These are phyloP conservation scores for Chymomyza caudatula DNA, from an alignment of 2,888 invertebrate species.

Conservation along the genomic window DNA sequence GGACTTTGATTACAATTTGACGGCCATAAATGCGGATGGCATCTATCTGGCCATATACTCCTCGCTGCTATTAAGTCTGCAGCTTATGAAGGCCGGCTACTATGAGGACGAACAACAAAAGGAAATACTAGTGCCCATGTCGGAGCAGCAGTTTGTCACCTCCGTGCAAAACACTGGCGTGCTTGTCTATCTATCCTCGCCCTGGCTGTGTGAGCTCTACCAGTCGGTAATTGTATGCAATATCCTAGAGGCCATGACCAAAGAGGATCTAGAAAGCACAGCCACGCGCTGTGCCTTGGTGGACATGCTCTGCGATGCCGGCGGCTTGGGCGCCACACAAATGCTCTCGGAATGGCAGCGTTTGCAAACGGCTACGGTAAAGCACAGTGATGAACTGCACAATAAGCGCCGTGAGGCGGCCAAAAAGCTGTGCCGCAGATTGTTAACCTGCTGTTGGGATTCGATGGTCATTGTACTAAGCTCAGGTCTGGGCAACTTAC, in stretches of 20 bases:
- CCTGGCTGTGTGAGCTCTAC: slow-evolving; percentile 95
- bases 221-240: slow-evolving; percentile 87
- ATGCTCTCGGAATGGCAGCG: slow-evolving; percentile 92
- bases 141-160: slow-evolving; percentile 93
- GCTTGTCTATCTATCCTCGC: slow-evolving; percentile 93
- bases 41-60: slow-evolving; percentile 94
- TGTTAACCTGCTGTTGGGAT: slow-evolving; percentile 94
- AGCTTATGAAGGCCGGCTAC: slow-evolving; percentile 87
- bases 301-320: slow-evolving; percentile 84
- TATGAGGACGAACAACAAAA: slow-evolving; percentile 82
- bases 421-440: slow-evolving; percentile 85
- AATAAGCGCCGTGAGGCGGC: slow-evolving; percentile 88
- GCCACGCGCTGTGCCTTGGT: slow-evolving; percentile 76
- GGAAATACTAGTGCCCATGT: slow-evolving; percentile 80
- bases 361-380: slow-evolving; percentile 87
- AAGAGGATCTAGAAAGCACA: slow-evolving; percentile 70
- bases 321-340: slow-evolving; percentile 89
- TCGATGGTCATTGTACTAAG: slow-evolving; percentile 93
- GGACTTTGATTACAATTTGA: slow-evolving; percentile 81
- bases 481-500: slow-evolving; percentile 83
- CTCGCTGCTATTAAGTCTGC: slow-evolving; percentile 88
- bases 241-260: slow-evolving; percentile 71
- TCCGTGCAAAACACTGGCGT: slow-evolving; percentile 95
- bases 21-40: slow-evolving; percentile 94
- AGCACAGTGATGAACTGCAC: slow-evolving; percentile 82